Evolutionary conservation across 1,140 invertebrate species (phyloP).

Genomic region (Halictus rubicundus): DNA sequence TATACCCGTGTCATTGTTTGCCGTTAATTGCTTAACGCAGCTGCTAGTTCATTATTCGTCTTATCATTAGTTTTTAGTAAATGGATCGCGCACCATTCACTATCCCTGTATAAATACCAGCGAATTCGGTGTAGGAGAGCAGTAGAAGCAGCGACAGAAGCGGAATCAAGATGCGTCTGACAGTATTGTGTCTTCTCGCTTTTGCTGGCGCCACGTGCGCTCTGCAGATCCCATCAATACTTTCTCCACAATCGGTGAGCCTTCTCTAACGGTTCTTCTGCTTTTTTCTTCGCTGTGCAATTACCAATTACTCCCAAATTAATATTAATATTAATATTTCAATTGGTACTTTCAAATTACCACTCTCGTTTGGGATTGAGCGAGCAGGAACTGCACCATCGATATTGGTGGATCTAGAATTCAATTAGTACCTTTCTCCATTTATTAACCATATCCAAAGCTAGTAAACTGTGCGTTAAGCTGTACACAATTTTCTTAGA

Average conservation of each 20-base stretch:
- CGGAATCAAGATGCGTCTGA: conserved; percentile 35
- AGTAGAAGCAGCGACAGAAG: not conserved
- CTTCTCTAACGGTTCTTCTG: not conserved
- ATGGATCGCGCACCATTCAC: conserved; percentile 14
- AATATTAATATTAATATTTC: too few relatives aligned
- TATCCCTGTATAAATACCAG: conserved; percentile 41
- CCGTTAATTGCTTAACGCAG: conserved; percentile 29
- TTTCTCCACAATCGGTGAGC: conserved; percentile 5
- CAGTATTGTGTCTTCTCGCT: conserved; percentile 52
- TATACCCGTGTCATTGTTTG: not conserved
- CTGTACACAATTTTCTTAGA: too few relatives aligned
- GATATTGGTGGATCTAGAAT: too few relatives aligned
- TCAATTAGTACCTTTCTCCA: too few relatives aligned
- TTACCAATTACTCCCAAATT: too few relatives aligned
- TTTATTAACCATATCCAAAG: too few relatives aligned
- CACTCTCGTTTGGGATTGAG: too few relatives aligned
- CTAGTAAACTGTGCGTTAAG: too few relatives aligned
- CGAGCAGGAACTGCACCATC: too few relatives aligned
- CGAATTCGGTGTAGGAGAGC: not conserved
- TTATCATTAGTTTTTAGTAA: conserved; percentile 22
- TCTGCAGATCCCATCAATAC: not conserved
- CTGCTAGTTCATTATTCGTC: conserved; percentile 27
- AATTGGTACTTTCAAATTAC: too few relatives aligned
- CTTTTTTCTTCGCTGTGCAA: not conserved
- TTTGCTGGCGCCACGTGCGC: conserved; percentile 44